A percentile compares a stretch with the other conserved stretches of the same genome.
These are phyloP conservation scores for Neria commutata DNA, from an alignment of 2,888 invertebrate species.

Conservation along the genomic window DNA sequence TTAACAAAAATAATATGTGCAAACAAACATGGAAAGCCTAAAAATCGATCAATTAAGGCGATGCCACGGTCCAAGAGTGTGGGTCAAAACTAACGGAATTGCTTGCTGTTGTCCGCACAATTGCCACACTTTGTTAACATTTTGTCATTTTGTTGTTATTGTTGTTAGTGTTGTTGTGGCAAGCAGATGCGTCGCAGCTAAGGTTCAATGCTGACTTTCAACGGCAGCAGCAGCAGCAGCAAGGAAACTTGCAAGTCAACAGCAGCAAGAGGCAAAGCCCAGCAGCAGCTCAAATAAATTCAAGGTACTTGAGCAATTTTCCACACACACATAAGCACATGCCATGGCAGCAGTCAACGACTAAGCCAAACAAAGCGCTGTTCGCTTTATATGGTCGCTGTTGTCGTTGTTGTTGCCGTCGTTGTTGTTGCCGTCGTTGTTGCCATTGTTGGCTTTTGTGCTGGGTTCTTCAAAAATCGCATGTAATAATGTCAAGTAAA, in stretches of 20 bases:
- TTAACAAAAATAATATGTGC: not conserved
- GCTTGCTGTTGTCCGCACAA: not conserved
- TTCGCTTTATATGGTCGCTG: too few species aligned
- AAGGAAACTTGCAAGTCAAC: not conserved
- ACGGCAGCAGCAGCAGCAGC: not conserved
- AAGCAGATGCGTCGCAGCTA: not conserved
- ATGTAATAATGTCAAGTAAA: slow-evolving; percentile 4
- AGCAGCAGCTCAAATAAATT: too few species aligned
- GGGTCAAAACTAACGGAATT: not conserved
- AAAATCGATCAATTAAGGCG: not conserved
- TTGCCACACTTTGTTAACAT: not conserved
- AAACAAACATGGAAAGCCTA: not conserved
- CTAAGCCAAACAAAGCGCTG: too few species aligned
- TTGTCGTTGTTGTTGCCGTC: too few species aligned
- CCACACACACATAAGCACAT: too few species aligned
- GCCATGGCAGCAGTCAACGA: too few species aligned
- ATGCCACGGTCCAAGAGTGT: not conserved
- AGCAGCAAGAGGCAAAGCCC: not conserved
- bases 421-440: not conserved
- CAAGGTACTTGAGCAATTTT: not conserved
- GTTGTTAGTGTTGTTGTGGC: not conserved
- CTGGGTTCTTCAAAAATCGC: not conserved
- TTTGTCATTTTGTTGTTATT: not conserved
- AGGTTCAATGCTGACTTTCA: not conserved
- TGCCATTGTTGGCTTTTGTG: not conserved